Conservation (phyloP, 1,140 invertebrate species). For the Bicyclus anynana region DNA sequence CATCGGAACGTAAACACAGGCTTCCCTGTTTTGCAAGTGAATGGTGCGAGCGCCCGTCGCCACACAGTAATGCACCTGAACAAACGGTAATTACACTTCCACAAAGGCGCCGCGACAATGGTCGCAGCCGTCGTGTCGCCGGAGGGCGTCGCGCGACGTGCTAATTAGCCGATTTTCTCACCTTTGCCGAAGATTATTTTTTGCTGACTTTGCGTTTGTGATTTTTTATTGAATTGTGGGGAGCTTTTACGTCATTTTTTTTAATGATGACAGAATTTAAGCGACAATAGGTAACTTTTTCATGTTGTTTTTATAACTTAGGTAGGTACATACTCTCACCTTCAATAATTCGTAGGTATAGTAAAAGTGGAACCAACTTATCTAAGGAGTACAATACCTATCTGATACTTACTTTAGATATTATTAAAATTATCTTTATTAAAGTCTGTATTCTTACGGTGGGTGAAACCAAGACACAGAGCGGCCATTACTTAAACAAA, state of each 20-base stretch:
- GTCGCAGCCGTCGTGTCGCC: slow-evolving; percentile 42
- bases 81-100: slow-evolving; percentile 67
- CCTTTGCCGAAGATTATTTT: slow-evolving; percentile 58
- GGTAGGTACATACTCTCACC: background rate
- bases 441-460: too few species aligned
- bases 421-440: too few species aligned
- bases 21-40: slow-evolving; percentile 55
- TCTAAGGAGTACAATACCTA: too few species aligned
- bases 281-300: slow-evolving; percentile 1
- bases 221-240: slow-evolving; percentile 26
- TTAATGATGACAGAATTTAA: background rate
- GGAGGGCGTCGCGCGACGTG: slow-evolving; percentile 44
- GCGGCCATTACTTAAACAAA: too few species aligned
- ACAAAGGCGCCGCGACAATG: slow-evolving; percentile 50
- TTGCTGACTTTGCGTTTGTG: slow-evolving; percentile 27
- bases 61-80: slow-evolving; percentile 62
- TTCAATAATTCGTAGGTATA: too few species aligned
- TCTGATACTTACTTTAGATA: too few species aligned
- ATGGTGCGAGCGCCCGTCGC: slow-evolving; percentile 34
- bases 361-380: too few species aligned
- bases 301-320: background rate
- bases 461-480: too few species aligned
- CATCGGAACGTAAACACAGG: slow-evolving; percentile 58
- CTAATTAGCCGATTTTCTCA: slow-evolving; percentile 74
- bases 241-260: slow-evolving; percentile 28